A percentile compares a stretch with the other conserved stretches of the same genome.
These are phyloP conservation scores for Pocota personata DNA, from an alignment of 2,888 invertebrate genomes.

Conservation along the genomic window DNA sequence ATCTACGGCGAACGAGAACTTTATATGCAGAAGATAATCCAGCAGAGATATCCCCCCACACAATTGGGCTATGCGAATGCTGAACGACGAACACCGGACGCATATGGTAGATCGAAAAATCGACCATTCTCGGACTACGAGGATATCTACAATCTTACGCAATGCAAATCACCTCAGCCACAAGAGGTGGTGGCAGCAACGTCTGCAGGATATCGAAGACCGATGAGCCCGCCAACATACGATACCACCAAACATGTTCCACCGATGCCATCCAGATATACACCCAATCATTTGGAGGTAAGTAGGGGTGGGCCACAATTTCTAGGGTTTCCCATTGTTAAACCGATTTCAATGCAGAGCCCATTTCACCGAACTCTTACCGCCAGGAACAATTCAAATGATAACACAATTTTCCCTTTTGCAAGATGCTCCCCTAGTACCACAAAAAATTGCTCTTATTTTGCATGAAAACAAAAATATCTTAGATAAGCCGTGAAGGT, in stretches of 20 bases:
- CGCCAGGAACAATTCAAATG: too few relatives aligned
- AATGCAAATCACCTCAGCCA: slow-evolving; percentile 73
- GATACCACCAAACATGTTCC: slow-evolving; percentile 82
- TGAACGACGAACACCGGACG: slow-evolving; percentile 92
- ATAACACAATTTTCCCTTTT: too few relatives aligned
- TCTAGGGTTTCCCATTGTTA: too few relatives aligned
- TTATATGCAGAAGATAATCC: slow-evolving; percentile 82
- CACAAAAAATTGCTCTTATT: too few relatives aligned
- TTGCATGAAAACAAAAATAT: too few relatives aligned
- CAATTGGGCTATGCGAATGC: slow-evolving; percentile 78
- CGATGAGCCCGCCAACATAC: slow-evolving; percentile 85
- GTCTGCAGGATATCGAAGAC: slow-evolving; percentile 85
- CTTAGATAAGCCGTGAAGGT: too few relatives aligned
- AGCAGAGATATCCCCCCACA: slow-evolving; percentile 78
- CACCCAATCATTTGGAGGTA: slow-evolving; percentile 82
- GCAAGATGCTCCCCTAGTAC: too few relatives aligned
- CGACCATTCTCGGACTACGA: slow-evolving; percentile 87
- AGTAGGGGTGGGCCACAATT: slow-evolving; percentile 72
- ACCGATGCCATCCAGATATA: slow-evolving; percentile 80
- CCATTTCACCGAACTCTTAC: too few relatives aligned
- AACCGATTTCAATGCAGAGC: too few relatives aligned
- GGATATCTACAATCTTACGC: slow-evolving; percentile 87
- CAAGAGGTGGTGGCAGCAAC: slow-evolving; percentile 79
- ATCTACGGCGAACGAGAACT: slow-evolving; percentile 81
- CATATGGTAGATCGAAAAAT: slow-evolving; percentile 88